Percentiles rank a stretch among this genome's conserved stretches.
Evolutionary conservation across 1,140 invertebrate species (phyloP).

Genomic region (Micrasema longulum): DNA sequence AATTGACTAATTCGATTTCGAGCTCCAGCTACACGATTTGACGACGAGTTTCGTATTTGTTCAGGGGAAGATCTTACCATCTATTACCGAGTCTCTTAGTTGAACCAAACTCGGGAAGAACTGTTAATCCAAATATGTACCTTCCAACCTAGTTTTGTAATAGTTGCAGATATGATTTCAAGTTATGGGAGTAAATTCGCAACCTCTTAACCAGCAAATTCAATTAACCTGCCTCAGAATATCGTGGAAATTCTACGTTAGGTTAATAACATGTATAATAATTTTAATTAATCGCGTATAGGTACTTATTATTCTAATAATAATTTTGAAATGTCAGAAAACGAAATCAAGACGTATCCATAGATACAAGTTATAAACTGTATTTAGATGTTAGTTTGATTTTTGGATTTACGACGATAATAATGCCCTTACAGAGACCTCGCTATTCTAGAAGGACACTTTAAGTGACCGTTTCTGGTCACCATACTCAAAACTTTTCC

Average conservation of each 20-base stretch:
- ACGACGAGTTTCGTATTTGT: conserved; percentile 28
- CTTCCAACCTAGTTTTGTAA: too few species aligned
- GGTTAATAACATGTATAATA: too few species aligned
- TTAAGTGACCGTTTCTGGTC: conserved; percentile 18
- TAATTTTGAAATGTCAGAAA: too few species aligned
- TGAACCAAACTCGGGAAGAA: conserved; percentile 14
- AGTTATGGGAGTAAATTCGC: too few species aligned
- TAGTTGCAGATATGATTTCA: too few species aligned
- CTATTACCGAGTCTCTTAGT: conserved; percentile 5
- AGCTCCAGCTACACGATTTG: conserved; percentile 37
- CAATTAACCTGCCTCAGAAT: too few species aligned
- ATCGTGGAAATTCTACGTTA: too few species aligned
- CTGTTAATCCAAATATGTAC: conserved; percentile 7
- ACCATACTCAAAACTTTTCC: conserved; percentile 41
- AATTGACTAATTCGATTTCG: conserved; percentile 50
- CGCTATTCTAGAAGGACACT: neutral
- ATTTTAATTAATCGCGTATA: too few species aligned
- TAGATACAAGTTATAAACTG: neutral
- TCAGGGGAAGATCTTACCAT: conserved; percentile 18
- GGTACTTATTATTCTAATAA: too few species aligned
- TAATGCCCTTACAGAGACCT: conserved; percentile 11
- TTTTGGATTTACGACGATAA: conserved; percentile 38
- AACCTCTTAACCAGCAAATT: too few species aligned
- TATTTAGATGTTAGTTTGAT: neutral
- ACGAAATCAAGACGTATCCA: too few species aligned